phyloP scores from a whole-genome alignment of 2,888 invertebrate species.

The Papilio elwesi region DNA sequence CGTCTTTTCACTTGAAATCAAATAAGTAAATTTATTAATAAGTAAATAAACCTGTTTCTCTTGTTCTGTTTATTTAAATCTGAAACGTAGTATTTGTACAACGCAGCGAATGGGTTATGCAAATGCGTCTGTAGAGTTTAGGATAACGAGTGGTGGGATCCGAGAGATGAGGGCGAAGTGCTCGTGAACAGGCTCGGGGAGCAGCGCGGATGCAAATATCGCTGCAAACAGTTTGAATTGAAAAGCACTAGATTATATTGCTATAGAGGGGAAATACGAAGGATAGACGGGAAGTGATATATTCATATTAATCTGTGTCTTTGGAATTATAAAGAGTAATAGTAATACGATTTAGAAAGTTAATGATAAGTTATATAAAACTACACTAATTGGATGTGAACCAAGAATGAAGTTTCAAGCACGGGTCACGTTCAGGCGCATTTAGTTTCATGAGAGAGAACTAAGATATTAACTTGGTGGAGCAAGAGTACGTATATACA shows the following conservation, averaged over 20 bases:
- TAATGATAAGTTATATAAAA: too few relatives aligned
- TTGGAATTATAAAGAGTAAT: too few relatives aligned
- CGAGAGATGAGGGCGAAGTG: conserved; percentile 34
- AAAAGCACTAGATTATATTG: conserved; percentile 24
- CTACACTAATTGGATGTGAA: too few relatives aligned
- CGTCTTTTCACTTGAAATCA: background rate
- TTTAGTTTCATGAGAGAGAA: too few relatives aligned
- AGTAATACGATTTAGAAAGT: too few relatives aligned
- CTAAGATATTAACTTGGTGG: too few relatives aligned
- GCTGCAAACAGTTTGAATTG: conserved; percentile 32
- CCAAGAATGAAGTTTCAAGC: too few relatives aligned
- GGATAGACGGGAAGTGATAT: background rate
- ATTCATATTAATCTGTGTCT: too few relatives aligned
- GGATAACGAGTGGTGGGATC: conserved; percentile 31
- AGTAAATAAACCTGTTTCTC: background rate
- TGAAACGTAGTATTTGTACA: conserved; percentile 23
- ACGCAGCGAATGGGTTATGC: conserved; percentile 30
- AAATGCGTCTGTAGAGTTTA: conserved; percentile 35
- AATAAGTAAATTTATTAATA: background rate
- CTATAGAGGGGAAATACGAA: conserved; percentile 1
- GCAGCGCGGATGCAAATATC: conserved; percentile 26
- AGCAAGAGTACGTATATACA: too few relatives aligned
- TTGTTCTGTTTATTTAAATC: background rate
- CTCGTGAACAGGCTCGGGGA: conserved; percentile 23
- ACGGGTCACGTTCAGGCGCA: too few relatives aligned